Evolutionary conservation across 2,797 vertebrate genomes (phyloP), one percentile per base, ranked within the genome.

Genomic region (Leptodactylus fallax): DNA sequence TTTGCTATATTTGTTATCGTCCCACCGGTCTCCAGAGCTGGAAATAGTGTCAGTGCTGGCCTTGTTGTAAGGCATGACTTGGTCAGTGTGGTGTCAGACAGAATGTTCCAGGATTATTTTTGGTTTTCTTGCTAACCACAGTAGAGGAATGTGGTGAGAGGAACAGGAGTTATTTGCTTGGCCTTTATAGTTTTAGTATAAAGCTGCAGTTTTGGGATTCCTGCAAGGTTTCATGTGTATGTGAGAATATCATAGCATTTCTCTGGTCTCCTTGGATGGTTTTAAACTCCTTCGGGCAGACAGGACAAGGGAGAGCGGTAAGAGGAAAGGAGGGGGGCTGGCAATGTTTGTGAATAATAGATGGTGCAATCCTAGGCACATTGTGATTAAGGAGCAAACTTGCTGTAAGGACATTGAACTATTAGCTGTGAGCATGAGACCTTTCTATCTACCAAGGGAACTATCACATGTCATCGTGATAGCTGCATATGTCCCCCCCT

Each of bases 71-170:
- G 17, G n/a, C 63, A 80, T 79, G 53, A 84, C 23, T 79, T 36
- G 63, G 61, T 61, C 86, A 65, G 19, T 17, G 47, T 61, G 61
- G 45, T 85, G 82, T 74, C 82, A 60, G 76, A 79, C 82, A 60
- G 76, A 79, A 80, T 63, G 76, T 25, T 81, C 25, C 82, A n/a
- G 82, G 53, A 74, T 74, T 87, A 83, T 88, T 88, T 88, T 80
- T 61, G 76, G 76, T 61, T 25, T 88, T 12, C 53, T 72, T 53
- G 16, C 23, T 85, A 49, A 81, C 82, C 82, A 74, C 82, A 80
- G 77, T 51, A 25, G 12, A 7, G 67, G 65, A 60, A 49, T 71
- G 55, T 85, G 45, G 61, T 47, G 11, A 55, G 56, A 74, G 53
- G n/a, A n/a, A 17, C 76, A 17, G 56, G 21, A 85, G 65, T 12